Conservation (phyloP, 2,888 invertebrate species). For the Lampropteryx suffumata region DNA sequence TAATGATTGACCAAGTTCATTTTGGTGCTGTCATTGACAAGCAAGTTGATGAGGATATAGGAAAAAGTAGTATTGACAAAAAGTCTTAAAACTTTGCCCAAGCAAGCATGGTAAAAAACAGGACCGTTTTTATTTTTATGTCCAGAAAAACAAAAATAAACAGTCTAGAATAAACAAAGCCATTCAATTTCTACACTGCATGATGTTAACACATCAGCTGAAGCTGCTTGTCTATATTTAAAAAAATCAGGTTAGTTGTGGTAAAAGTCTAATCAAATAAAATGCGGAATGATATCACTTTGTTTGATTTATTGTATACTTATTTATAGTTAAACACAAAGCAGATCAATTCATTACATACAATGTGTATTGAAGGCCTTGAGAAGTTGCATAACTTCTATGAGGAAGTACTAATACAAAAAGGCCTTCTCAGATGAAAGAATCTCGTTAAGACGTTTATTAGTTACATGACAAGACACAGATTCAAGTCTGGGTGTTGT, state of each 20-base stretch:
- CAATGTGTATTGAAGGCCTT: too few relatives aligned
- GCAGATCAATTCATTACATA: too few relatives aligned
- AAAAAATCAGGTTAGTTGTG: slow-evolving; percentile 12
- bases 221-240: too few relatives aligned
- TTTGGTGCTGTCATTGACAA: slow-evolving; percentile 54
- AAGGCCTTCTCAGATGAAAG: neutral
- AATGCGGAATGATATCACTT: slow-evolving; percentile 18
- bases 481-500: too few relatives aligned
- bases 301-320: slow-evolving; percentile 2
- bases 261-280: slow-evolving; percentile 27
- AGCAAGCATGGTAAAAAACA: slow-evolving; percentile 11
- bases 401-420: too few relatives aligned
- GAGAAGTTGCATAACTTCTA: too few relatives aligned
- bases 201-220: too few relatives aligned
- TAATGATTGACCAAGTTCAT: slow-evolving; percentile 51
- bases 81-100: slow-evolving; percentile 60
- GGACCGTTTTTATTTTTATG: slow-evolving; percentile 20
- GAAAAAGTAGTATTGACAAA: slow-evolving; percentile 64
- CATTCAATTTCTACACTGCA: too few relatives aligned
- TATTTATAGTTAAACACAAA: neutral
- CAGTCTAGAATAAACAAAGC: too few relatives aligned
- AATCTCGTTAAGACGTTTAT: too few relatives aligned
- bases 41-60: slow-evolving; percentile 46
- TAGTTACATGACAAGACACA: too few relatives aligned
- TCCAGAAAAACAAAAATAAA: slow-evolving; percentile 15